Evolutionary conservation across 2,113 vertebrate genomes (phyloP), one percentile per base, ranked within the genome.

Genomic region (Delphinapterus leucas): DNA sequence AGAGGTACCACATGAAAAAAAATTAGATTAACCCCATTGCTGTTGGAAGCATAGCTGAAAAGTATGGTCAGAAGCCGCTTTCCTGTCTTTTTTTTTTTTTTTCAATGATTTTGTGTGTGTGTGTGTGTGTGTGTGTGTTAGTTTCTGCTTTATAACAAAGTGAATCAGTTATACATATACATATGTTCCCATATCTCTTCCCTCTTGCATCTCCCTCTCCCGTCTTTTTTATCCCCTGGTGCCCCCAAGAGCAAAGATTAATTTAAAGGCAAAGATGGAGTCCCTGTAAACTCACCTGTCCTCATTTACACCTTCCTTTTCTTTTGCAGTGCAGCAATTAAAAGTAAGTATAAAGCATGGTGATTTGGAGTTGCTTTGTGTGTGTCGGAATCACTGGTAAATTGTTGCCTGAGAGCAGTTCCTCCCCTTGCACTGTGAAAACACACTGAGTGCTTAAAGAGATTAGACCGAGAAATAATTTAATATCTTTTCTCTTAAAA

Each of bases 271-370:
- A 96, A 95, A 93, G 96, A 96, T 96, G 97, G 97, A 98, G 97
- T 98, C 97, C 53, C 96, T 98, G 98, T 91, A 58, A 97, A 87
- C 96, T 95, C 95, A 96, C 67, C 76, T 97, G 96, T 97, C 98
- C 87, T 97, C 93, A 55, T 98, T 98, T 95, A 96, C 96, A 97
- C 95, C 41, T 95, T 92, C 55, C 36, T 92, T 95, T 93, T 71
- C 26, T 95, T 97, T 88, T 31, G 93, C 98, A 98, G 96, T 97
- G 97, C 97, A 96, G 97, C 94, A 98, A 98, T 98, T 98, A 98
- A 98, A 97, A 18, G 53, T 53, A 97, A 98, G 92, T 97, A 85
- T 86, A 95, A 97, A 96, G 93, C 94, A 81, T 68, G 18, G 26
- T 95, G 97, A 65, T 68, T 49, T 41, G 96, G 80, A 60, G 91